Percentiles rank a stretch among this genome's conserved stretches.
Conservation (phyloP, 1,140 invertebrate genomes). For the Drosophila hydei region DNA sequence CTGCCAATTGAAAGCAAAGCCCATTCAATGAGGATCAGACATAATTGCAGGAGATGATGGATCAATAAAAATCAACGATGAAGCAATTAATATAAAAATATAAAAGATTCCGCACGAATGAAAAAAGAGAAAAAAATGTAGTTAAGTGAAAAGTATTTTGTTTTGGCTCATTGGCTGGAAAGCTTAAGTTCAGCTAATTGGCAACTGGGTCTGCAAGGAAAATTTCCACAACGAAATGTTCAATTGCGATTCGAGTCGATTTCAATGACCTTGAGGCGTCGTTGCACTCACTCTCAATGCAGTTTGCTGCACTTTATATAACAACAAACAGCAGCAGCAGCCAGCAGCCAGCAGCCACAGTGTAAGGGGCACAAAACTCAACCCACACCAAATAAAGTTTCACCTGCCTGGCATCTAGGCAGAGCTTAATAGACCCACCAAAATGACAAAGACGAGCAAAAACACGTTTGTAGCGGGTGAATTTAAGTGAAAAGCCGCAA, state of each 20-base stretch:
- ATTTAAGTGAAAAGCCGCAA: conserved; percentile 65
- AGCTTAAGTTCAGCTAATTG: conserved; percentile 12
- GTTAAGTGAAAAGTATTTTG: conserved; percentile 6
- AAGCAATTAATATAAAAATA: conserved; percentile 13
- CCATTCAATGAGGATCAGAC: not conserved
- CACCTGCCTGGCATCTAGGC: conserved; percentile 47
- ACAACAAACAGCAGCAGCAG: conserved; percentile 26
- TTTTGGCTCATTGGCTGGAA: conserved; percentile 22
- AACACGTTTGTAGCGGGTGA: conserved; percentile 69
- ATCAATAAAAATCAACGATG: conserved; percentile 4
- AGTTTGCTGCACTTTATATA: conserved; percentile 58
- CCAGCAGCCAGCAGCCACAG: conserved; percentile 4
- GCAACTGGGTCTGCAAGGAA: conserved; percentile 4
- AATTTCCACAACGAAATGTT: conserved; percentile 14
- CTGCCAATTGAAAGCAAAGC: not conserved
- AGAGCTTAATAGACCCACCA: conserved; percentile 12
- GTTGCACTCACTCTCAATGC: conserved; percentile 47
- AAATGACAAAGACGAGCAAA: conserved; percentile 34
- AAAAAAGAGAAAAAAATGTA: conserved; percentile 11
- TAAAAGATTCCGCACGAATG: not conserved
- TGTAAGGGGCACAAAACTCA: not conserved
- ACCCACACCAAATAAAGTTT: conserved; percentile 51
- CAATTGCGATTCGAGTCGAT: conserved; percentile 43
- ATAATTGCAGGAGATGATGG: not conserved
- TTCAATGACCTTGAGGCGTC: conserved; percentile 78